Conservation (phyloP, 1,140 invertebrate species). For the Diorhabda sublineata region DNA sequence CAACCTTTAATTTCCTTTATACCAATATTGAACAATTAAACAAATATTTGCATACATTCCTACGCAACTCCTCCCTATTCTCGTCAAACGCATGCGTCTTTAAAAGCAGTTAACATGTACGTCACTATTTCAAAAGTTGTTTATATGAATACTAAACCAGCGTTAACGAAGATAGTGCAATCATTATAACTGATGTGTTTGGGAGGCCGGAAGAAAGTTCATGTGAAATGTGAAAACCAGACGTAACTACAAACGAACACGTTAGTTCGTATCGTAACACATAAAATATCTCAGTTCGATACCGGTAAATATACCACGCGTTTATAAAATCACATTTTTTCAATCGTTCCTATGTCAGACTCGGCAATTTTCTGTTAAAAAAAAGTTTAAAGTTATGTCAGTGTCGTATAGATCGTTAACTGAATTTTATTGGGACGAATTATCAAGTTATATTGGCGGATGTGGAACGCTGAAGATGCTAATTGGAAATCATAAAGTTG, state of each 20-base stretch:
- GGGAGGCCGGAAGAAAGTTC: slow-evolving; percentile 12
- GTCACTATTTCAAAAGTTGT: slow-evolving; percentile 11
- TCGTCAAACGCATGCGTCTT: slow-evolving; percentile 5
- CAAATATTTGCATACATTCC: background rate
- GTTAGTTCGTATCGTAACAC: slow-evolving; percentile 1
- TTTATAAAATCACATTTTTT: too few relatives aligned
- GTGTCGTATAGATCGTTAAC: background rate
- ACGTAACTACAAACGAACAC: background rate
- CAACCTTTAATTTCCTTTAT: background rate
- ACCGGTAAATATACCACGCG: too few relatives aligned
- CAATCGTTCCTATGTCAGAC: background rate
- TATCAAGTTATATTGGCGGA: background rate
- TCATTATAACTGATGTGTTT: slow-evolving; percentile 4
- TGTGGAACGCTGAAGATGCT: background rate
- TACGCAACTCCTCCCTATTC: slow-evolving; percentile 7
- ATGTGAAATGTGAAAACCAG: slow-evolving; percentile 8
- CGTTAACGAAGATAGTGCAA: slow-evolving; percentile 8
- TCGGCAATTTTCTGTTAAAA: background rate
- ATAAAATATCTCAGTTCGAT: slow-evolving; percentile 2
- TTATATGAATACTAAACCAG: slow-evolving; percentile 9
- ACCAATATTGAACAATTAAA: background rate
- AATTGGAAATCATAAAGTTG: background rate
- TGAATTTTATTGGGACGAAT: background rate
- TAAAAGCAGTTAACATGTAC: background rate
- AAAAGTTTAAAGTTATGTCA: background rate